Evolutionary conservation across 2,888 invertebrate species (phyloP), one percentile per base, ranked within the genome.

Genomic region (Pteria penguin): DNA sequence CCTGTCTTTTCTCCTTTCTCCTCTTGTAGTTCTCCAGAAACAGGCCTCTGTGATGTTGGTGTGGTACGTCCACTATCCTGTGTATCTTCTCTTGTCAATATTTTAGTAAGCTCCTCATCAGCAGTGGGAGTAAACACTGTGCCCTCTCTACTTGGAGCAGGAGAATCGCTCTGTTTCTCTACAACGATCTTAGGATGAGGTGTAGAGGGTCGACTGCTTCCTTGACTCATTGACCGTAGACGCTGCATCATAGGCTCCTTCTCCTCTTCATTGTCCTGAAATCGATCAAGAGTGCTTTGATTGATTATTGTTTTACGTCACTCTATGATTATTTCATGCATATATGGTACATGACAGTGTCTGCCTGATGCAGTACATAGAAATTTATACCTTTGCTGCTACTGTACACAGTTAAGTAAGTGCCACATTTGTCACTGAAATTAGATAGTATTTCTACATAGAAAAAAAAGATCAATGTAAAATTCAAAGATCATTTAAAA

Each of bases 41-140:
- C 68, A 26, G 57, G 29, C 3, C 62, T 52, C 18, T 66, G 75
- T 32, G 66, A 78, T n/a, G 77, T 70, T 18, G 69, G 52, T 4
- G 75, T 67, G 29, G 82, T 81, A 3, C 75, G 70, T 4, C 80
- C 74, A n/a, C 62, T 82, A 76, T 18, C 75, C 77, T 27, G 29
- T 8, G 73, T 72, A 32, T 80, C 82, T 5, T 83, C 84, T 27
- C 81, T 79, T 4, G 75, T 75, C 60, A 89, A 71, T 11, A 89
- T 85, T 22, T 82, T 86, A 57, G 87, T 85, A 11, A 89, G 81
- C 72, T 89, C 89, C 71, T 86, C 84, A 73, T 89, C 89, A 61
- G 86, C 87, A 18, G 85, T 82, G 1, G 86, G 85, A 32, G 88
- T 86, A 74, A 86, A 87, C 11, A 84, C 77, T 11, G 79, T 82